Evolutionary conservation across 2,888 invertebrate species (phyloP).

Genomic region (Epiblema foenella): DNA sequence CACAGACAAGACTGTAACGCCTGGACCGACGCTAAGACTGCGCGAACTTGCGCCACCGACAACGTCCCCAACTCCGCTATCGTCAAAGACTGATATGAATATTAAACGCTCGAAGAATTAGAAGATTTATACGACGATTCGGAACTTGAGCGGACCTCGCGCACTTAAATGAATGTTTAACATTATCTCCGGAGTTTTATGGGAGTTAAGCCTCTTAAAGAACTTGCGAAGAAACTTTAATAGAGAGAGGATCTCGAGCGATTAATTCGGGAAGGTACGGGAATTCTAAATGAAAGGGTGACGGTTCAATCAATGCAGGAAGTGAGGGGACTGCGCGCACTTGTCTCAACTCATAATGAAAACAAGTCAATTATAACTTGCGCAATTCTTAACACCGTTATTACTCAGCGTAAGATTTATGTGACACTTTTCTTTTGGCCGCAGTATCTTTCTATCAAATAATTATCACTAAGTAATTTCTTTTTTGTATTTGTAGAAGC

Average conservation of each 20-base stretch:
- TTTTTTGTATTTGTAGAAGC: background rate
- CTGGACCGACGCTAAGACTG: background rate
- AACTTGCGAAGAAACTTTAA: slow-evolving; percentile 82
- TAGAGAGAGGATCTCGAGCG: slow-evolving; percentile 80
- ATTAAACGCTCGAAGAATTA: slow-evolving; percentile 83
- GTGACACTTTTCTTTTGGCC: background rate
- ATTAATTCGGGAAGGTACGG: slow-evolving; percentile 80
- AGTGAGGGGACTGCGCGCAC: slow-evolving; percentile 11
- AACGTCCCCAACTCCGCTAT: slow-evolving; percentile 45
- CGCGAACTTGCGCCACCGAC: slow-evolving; percentile 26
- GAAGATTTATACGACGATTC: slow-evolving; percentile 81
- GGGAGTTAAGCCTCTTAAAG: slow-evolving; percentile 79
- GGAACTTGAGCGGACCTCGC: slow-evolving; percentile 70
- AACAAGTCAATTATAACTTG: slow-evolving; percentile 21
- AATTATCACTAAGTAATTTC: background rate
- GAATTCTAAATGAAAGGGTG: slow-evolving; percentile 81
- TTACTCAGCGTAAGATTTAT: background rate
- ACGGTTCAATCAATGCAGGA: slow-evolving; percentile 46
- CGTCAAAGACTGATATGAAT: slow-evolving; percentile 77
- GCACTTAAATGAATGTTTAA: slow-evolving; percentile 85
- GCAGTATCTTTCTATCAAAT: background rate
- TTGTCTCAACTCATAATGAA: slow-evolving; percentile 25
- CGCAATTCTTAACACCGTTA: slow-evolving; percentile 16
- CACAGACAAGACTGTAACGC: no score
- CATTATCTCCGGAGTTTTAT: slow-evolving; percentile 82